Evolutionary conservation across 2,888 invertebrate species (phyloP).

Genomic region (Pseudococcus jackbeardsleyi): DNA sequence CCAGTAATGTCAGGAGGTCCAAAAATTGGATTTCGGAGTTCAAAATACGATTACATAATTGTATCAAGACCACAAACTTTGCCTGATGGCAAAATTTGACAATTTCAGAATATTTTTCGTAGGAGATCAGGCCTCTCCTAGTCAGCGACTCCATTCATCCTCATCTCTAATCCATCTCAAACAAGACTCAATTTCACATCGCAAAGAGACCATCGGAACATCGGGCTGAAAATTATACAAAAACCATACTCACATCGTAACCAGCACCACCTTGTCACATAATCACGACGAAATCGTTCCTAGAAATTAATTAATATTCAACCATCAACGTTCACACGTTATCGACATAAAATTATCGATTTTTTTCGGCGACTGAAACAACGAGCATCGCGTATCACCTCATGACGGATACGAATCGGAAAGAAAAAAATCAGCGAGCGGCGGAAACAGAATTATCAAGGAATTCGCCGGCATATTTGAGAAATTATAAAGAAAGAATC

Average conservation of each 20-base stretch:
- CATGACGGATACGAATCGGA: neutral
- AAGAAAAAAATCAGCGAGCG: neutral
- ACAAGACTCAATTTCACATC: neutral
- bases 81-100: too few species aligned
- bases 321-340: conserved; percentile 28
- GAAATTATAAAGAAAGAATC: neutral
- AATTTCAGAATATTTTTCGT: too few species aligned
- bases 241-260: neutral
- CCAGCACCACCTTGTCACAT: neutral
- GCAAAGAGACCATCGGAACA: neutral
- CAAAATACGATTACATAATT: too few species aligned
- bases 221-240: neutral
- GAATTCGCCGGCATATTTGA: neutral
- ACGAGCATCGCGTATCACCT: neutral
- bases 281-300: conserved; percentile 16
- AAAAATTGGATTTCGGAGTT: too few species aligned
- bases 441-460: conserved; percentile 1
- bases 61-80: too few species aligned
- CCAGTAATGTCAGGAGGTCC: too few species aligned
- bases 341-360: conserved; percentile 23
- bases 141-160: neutral
- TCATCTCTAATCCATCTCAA: neutral
- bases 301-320: conserved; percentile 29
- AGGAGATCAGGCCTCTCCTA: too few species aligned
- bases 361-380: neutral